These are phyloP conservation scores for Chitala chitala DNA, from an alignment of 2,113 vertebrate species.

Conservation along the genomic window DNA sequence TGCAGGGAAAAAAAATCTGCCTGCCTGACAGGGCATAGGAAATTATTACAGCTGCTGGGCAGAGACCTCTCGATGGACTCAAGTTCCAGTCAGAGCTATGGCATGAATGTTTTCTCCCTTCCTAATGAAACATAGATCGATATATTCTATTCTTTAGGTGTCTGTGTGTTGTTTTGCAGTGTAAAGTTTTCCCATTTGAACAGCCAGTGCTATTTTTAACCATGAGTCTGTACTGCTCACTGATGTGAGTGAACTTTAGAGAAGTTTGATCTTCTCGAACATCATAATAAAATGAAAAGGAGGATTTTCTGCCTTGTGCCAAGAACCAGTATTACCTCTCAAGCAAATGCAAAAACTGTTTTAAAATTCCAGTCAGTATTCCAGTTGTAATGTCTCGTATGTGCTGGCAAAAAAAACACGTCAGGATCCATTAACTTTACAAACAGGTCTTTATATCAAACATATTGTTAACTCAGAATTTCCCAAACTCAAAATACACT, in stretches of 20 bases:
- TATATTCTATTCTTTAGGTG: neutral
- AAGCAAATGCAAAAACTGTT: slow-evolving; percentile 30
- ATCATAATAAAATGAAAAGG: slow-evolving; percentile 7
- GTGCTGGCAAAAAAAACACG: slow-evolving; percentile 24
- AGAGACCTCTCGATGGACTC: slow-evolving; percentile 5
- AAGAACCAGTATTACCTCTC: slow-evolving; percentile 12
- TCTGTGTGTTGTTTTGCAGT: neutral
- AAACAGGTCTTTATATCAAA: slow-evolving; percentile 31
- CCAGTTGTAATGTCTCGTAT: slow-evolving; percentile 32
- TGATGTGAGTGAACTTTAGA: neutral
- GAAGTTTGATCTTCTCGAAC: neutral
- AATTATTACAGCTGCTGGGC: slow-evolving; percentile 24
- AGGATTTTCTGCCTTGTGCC: slow-evolving; percentile 8
- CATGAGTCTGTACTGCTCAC: neutral
- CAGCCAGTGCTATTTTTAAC: neutral
- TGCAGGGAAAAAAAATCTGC: slow-evolving; percentile 12
- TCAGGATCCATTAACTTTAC: slow-evolving; percentile 27
- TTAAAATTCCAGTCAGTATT: slow-evolving; percentile 39
- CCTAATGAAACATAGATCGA: neutral
- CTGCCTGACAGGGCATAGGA: slow-evolving; percentile 5
- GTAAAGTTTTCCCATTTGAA: neutral
- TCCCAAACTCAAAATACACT: slow-evolving; percentile 28
- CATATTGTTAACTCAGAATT: slow-evolving; percentile 23
- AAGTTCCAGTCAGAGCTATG: neutral
- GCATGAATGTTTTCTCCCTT: neutral